Evolutionary conservation across 64 coral and sea anemone genomes (phyloP).

Genomic region (Pocillopora verrucosa): DNA sequence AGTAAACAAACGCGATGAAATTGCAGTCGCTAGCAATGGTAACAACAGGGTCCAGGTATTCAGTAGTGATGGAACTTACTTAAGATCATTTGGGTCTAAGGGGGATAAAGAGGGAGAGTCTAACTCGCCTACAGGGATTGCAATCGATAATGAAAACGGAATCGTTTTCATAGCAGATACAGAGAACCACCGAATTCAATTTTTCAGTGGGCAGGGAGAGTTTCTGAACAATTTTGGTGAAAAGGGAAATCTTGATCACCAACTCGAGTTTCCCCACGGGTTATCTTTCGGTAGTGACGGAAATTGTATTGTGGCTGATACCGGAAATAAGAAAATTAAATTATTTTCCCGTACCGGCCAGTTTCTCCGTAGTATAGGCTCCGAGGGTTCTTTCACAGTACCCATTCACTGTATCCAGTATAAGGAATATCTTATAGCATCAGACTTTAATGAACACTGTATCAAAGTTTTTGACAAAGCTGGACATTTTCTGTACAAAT

Average conservation of each 20-base stretch:
- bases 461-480: too few relatives aligned
- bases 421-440: too few relatives aligned
- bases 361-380: not conserved
- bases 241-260: not conserved
- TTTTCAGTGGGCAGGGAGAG: not conserved
- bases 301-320: not conserved
- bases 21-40: not conserved
- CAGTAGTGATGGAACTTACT: not conserved
- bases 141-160: not conserved
- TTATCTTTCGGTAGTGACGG: not conserved
- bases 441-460: too few relatives aligned
- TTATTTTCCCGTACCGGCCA: not conserved
- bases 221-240: conserved; percentile 8
- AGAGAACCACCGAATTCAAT: not conserved
- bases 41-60: not conserved
- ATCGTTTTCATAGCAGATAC: not conserved
- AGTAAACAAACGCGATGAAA: not conserved
- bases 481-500: too few relatives aligned
- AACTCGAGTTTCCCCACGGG: not conserved
- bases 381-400: not conserved
- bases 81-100: not conserved
- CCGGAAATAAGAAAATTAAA: not conserved
- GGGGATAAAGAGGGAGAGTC: not conserved
- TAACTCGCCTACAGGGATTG: not conserved
- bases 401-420: not conserved